Base-by-base conservation (phyloP, 92 coral and sea anemone genomes). In the Scolanthus callimorphus region DNA sequence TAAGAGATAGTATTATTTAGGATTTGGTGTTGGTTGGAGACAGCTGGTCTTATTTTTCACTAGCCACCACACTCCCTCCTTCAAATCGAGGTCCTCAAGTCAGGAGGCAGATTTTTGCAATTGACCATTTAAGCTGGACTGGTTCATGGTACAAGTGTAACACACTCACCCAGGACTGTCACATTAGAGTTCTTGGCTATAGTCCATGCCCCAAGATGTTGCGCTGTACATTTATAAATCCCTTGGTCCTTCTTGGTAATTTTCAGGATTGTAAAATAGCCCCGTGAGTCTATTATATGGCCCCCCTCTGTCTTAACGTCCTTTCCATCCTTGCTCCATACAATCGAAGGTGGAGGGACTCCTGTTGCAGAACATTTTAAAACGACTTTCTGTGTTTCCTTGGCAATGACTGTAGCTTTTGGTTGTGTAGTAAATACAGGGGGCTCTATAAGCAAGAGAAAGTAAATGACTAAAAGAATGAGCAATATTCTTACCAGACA, bases 161-260 rank as follows among this genome's bases (percentile, higher is more conserved):
- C 41, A 20, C 26, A 61, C 85, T 70, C 29, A 91, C 97, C 97
- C 30, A 38, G 43, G 12, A 92, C 89, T 13, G 62, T 62, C 15
- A 88, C 45, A 20, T 44, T 77, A 1, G 83, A 91, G 45, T 20
- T 45, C 0, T 57, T 79, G 12, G 57, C 60, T 11, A 54, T 76
- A 25, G 62, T 63, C 70, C 80, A 38, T 13, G 63, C 71, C 20
- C 67, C 71, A 1, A 56, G 38, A 27, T 71, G 50, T 15, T 29
- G 55, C 2, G 82, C 87, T 11, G 29, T 29, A 39, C 98, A 92
- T 21, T 66, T 47, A 63, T 92, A 92, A 1, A 15, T 0, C 0
- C 86, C 96, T 1, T 60, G 3, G 38, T 84, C 86, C 1, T 29
- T 31, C 3, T 46, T 50, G 0, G 12, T 6, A 10, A 63, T 53